A percentile compares a stretch with the other conserved stretches of the same genome.
Evolutionary conservation across 2,113 vertebrate genomes (phyloP).

Genomic region (Alethe diademata): DNA sequence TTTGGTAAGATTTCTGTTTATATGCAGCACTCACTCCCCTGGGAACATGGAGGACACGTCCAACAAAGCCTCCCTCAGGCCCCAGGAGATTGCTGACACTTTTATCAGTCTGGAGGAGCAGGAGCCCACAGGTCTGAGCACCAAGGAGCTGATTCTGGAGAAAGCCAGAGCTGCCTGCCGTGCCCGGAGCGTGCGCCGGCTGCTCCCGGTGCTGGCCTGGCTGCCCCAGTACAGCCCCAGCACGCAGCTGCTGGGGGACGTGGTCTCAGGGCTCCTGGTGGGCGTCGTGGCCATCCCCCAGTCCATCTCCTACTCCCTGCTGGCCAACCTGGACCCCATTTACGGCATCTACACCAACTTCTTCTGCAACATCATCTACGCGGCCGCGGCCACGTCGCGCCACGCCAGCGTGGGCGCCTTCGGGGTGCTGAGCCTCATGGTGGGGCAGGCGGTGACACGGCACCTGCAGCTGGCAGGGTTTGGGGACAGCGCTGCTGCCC

Average conservation of each 20-base stretch:
- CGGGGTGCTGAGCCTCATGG: constrained; percentile 63
- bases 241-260: constrained; percentile 39
- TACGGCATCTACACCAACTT: constrained; percentile 73
- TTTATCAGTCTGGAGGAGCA: constrained; percentile 40
- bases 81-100: not conserved
- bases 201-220: constrained; percentile 61
- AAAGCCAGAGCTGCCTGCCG: not conserved
- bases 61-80: not conserved
- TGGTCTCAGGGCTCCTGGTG: constrained; percentile 65
- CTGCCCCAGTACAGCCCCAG: constrained; percentile 34
- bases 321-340: constrained; percentile 67
- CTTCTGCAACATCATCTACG: constrained; percentile 67
- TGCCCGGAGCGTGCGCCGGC: not conserved
- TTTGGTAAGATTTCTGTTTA: not conserved
- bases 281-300: constrained; percentile 66
- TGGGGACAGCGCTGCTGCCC: rapidly evolving
- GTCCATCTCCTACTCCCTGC: constrained; percentile 67
- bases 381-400: constrained; percentile 30
- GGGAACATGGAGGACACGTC: not conserved
- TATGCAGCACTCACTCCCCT: not conserved
- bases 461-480: constrained; percentile 66
- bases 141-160: constrained; percentile 5
- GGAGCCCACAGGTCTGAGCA: not conserved
- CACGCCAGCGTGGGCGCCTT: constrained; percentile 66
- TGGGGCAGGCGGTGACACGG: constrained; percentile 60